These are phyloP conservation scores for Tenthredo amoena DNA, from an alignment of 2,888 invertebrate genomes.

Conservation along the genomic window DNA sequence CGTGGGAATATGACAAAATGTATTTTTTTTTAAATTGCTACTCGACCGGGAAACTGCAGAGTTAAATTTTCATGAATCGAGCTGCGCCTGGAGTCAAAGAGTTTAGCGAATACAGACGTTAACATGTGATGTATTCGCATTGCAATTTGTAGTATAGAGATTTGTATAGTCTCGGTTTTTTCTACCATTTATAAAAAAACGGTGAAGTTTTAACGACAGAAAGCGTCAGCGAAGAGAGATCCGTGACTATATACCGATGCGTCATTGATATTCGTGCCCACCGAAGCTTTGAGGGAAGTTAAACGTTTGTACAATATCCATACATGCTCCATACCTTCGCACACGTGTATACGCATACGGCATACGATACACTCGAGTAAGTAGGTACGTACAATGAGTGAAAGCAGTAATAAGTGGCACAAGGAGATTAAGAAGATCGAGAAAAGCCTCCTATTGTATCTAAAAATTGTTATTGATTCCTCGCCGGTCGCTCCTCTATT, in stretches of 20 bases:
- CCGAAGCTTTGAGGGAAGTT: conserved; percentile 42
- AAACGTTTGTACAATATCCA: conserved; percentile 1
- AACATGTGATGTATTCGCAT: neutral
- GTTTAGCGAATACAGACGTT: neutral
- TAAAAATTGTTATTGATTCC: neutral
- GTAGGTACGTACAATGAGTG: neutral
- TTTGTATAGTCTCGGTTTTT: neutral
- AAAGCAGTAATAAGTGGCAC: conserved; percentile 28
- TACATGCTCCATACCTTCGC: neutral
- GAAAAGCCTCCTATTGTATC: neutral
- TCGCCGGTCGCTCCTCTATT: neutral
- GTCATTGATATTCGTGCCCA: conserved; percentile 7
- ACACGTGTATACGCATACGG: neutral
- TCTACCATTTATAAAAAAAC: neutral
- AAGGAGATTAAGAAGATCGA: neutral
- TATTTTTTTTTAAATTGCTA: neutral
- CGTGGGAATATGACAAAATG: neutral
- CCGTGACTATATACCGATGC: neutral
- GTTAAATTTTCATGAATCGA: neutral
- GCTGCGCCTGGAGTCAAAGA: neutral
- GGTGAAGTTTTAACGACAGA: conserved; percentile 17
- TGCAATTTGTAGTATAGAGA: neutral
- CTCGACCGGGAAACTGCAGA: neutral
- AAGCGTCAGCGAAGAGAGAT: conserved; percentile 25
- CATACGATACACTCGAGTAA: neutral